Evolutionary conservation across 2,797 vertebrate genomes (phyloP).

Genomic region (Cichlasoma orientale): DNA sequence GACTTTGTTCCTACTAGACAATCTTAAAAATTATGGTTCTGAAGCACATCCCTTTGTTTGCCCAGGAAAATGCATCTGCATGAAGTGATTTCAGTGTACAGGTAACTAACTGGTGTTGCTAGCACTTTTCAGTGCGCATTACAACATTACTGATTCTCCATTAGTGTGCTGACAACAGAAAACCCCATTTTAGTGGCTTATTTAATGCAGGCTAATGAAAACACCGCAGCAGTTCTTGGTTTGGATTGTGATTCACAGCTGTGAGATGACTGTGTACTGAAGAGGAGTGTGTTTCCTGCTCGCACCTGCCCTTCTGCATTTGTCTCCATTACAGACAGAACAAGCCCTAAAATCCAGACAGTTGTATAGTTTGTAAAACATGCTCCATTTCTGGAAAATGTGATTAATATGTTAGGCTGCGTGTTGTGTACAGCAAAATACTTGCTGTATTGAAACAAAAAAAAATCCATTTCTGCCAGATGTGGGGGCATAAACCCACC

Average conservation of each 20-base stretch:
- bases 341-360: conserved; percentile 11
- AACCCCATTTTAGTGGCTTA: neutral
- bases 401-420: conserved; percentile 17
- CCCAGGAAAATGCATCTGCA: neutral
- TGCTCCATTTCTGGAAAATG: conserved; percentile 26
- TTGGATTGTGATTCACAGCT: conserved; percentile 10
- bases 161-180: conserved; percentile 1
- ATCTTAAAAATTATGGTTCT: neutral
- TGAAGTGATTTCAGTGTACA: neutral
- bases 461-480: conserved; percentile 36
- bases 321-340: conserved; percentile 37
- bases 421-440: conserved; percentile 15
- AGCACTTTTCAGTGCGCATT: neutral
- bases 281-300: conserved; percentile 1
- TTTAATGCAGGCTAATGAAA: conserved; percentile 35
- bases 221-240: neutral
- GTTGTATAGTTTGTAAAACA: conserved; percentile 26
- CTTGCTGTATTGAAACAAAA: conserved; percentile 12
- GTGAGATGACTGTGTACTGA: conserved; percentile 5
- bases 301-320: conserved; percentile 19
- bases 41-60: neutral
- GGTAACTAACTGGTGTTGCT: neutral
- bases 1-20: neutral
- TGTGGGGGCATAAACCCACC: conserved; percentile 38
- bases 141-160: conserved; percentile 1